Evolutionary conservation across 2,888 invertebrate genomes (phyloP).

Genomic region (Eupithecia abbreviata): DNA sequence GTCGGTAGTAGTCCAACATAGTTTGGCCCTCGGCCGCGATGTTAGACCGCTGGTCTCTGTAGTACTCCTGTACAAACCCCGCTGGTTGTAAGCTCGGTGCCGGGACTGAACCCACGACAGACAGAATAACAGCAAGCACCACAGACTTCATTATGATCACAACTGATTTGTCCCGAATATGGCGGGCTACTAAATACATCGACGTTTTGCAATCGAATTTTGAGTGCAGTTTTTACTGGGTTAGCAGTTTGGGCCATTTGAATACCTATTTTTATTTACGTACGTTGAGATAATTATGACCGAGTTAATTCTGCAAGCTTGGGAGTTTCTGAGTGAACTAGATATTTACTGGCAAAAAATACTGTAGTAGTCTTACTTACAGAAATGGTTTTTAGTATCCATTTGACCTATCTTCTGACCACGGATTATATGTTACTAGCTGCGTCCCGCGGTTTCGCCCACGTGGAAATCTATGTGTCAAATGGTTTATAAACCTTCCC

Average conservation of each 20-base stretch:
- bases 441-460: not conserved
- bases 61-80: constrained; percentile 39
- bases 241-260: constrained; percentile 52
- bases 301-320: constrained; percentile 57
- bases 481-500: too few relatives aligned
- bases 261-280: constrained; percentile 41
- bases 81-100: constrained; percentile 28
- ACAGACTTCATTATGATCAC: constrained; percentile 63
- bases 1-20: constrained; percentile 43
- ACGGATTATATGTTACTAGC: too few relatives aligned
- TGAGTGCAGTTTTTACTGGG: constrained; percentile 52
- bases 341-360: not conserved
- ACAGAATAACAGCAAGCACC: constrained; percentile 45
- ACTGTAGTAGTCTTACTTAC: not conserved
- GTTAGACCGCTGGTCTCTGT: not conserved
- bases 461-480: too few relatives aligned
- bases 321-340: not conserved
- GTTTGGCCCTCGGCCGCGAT: not conserved
- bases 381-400: not conserved
- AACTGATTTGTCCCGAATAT: constrained; percentile 52
- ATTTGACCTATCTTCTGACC: not conserved
- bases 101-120: constrained; percentile 53
- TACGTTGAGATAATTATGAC: constrained; percentile 52
- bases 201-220: constrained; percentile 54
- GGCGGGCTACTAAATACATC: constrained; percentile 66